Base-by-base conservation (phyloP, 2,888 invertebrate genomes). In the Spatulosminthurus flaviceps region DNA sequence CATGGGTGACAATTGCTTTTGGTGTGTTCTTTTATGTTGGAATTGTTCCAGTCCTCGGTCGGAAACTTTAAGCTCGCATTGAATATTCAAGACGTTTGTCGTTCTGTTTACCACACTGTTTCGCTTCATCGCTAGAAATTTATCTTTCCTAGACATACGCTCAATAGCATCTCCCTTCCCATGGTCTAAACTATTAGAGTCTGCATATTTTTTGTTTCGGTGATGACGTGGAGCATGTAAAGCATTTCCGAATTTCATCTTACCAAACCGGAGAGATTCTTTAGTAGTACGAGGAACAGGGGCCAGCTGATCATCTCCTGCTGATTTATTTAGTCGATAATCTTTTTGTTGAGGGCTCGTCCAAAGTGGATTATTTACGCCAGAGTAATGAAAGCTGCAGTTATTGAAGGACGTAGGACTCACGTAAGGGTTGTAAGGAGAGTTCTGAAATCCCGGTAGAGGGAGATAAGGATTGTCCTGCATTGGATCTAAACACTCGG, bases 401-500 rank as follows among this genome's bases (percentile, higher is more conserved):
- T 71, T 71, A 24, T 71, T 71, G 43, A 71, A 71, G 2, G 43
- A 71, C n/a, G 71, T 29, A 0, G 69, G 69, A 34, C 19, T 69
- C 16, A 64, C 2, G 16, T 69, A 16, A 16, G 29, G 34, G 0
- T 29, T 29, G 28, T 28, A 66, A 4, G 24, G 5, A 19, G 28
- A 28, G 5, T 24, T 66, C 11, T 16, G 0, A n/a, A 24, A 24
- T n/a, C 66, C 66, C n/a, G n/a, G 34, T 13, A 28, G 5, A 9
- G 26, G 26, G 4, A 28, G 11, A 28, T 34, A 11, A 4, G 29
- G 21, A 69, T 34, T 69, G 34, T 69, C n/a, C 2, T 69, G n/a
- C n/a, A n/a, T n/a, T n/a, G n/a, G n/a, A n/a, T n/a, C n/a, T n/a
- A n/a, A n/a, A n/a, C n/a, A n/a, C n/a, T n/a, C n/a, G n/a, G n/a